Evolutionary conservation across 1,140 invertebrate species (phyloP).

Genomic region (Ceratoteleas bidentatus): DNA sequence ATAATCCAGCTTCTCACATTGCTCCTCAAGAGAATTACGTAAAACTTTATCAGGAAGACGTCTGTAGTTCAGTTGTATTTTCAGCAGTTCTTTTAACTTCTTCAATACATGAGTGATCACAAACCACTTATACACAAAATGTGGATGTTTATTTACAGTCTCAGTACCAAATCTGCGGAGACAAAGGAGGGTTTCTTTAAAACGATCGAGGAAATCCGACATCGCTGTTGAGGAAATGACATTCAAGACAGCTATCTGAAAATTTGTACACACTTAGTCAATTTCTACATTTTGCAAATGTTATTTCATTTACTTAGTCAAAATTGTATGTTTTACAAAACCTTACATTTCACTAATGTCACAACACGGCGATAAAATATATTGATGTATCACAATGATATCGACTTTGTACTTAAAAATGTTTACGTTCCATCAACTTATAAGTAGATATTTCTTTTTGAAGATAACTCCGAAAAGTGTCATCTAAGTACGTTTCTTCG

Average conservation of each 20-base stretch:
- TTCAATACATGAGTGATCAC: conserved; percentile 64
- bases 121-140: conserved; percentile 50
- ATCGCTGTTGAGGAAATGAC: background rate
- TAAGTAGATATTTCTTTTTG: no score
- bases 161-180: conserved; percentile 19
- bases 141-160: conserved; percentile 20
- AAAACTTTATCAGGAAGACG: conserved; percentile 66
- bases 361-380: no score
- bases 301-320: no score
- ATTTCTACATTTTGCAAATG: no score
- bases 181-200: conserved; percentile 19
- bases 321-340: no score
- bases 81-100: conserved; percentile 65
- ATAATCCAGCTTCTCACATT: conserved; percentile 34
- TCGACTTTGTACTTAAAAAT: no score
- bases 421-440: no score
- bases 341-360: no score
- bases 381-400: no score
- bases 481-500: no score
- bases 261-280: background rate
- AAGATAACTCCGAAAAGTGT: no score
- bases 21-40: conserved; percentile 46
- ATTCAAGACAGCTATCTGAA: background rate
- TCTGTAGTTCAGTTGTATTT: conserved; percentile 43
- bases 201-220: conserved; percentile 2